phyloP scores from a whole-genome alignment of 2,113 vertebrate species.

The Ceyx melanurus region DNA sequence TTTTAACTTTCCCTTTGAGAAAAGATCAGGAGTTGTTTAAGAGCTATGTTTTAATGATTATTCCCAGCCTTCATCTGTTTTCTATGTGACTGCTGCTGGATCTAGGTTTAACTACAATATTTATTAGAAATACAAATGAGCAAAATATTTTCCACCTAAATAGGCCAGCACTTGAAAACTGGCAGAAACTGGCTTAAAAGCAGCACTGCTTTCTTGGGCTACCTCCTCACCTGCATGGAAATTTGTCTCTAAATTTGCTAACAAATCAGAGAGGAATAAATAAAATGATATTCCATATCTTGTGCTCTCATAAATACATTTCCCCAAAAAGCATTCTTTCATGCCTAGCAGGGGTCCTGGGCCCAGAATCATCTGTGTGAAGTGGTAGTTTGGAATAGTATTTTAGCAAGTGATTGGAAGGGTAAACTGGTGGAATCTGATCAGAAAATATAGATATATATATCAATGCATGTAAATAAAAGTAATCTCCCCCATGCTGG shows the following conservation, averaged over 20 bases:
- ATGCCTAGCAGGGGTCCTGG: not conserved
- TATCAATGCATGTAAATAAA: not conserved
- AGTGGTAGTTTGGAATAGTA: not conserved
- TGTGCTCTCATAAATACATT: not conserved
- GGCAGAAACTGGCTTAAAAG: not conserved
- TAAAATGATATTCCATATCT: not conserved
- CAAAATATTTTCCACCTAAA: not conserved
- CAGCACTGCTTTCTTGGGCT: not conserved
- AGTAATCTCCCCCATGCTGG: slow-evolving; percentile 12
- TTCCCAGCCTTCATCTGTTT: not conserved
- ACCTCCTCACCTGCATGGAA: not conserved
- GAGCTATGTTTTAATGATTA: not conserved
- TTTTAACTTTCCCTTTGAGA: slow-evolving; percentile 18
- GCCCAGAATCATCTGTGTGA: not conserved
- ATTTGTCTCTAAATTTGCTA: not conserved
- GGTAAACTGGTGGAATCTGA: not conserved
- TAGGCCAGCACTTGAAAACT: not conserved
- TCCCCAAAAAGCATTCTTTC: not conserved
- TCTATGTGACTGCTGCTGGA: not conserved
- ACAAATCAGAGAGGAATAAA: not conserved
- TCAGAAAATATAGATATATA: not conserved
- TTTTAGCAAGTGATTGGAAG: not conserved
- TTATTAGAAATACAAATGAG: not conserved
- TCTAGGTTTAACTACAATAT: not conserved
- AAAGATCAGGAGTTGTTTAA: not conserved